phyloP scores from a whole-genome alignment of 2,888 invertebrate genomes.

The Chrysolina haemoptera region DNA sequence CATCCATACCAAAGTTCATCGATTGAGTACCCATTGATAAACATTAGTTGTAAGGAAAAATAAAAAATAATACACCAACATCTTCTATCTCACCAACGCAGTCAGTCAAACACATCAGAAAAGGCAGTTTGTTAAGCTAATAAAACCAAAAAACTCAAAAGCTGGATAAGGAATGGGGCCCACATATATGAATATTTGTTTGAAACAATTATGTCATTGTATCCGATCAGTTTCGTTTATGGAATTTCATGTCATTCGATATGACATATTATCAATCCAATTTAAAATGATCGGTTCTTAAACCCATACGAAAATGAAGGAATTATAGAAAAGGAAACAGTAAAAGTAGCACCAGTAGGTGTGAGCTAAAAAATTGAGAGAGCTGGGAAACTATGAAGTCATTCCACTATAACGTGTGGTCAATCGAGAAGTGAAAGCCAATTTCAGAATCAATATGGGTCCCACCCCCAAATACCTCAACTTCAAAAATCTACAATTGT shows the following conservation, averaged over 20 bases:
- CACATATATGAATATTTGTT: neutral
- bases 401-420: neutral
- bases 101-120: no score
- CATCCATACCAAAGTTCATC: no score
- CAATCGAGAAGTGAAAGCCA: no score
- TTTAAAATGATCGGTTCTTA: neutral
- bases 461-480: no score
- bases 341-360: neutral
- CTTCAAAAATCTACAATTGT: no score
- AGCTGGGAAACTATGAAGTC: neutral
- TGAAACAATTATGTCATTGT: neutral
- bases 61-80: no score
- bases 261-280: neutral
- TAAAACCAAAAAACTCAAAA: no score
- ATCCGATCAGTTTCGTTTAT: neutral
- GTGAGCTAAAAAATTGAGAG: neutral
- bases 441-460: no score
- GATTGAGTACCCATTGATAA: no score
- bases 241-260: neutral
- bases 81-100: no score
- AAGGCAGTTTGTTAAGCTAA: no score
- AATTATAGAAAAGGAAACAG: neutral
- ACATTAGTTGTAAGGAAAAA: no score
- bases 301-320: neutral
- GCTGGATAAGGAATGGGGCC: neutral